These are phyloP conservation scores for Drosophila seguyi DNA, from an alignment of 1,140 invertebrate genomes.

Conservation along the genomic window DNA sequence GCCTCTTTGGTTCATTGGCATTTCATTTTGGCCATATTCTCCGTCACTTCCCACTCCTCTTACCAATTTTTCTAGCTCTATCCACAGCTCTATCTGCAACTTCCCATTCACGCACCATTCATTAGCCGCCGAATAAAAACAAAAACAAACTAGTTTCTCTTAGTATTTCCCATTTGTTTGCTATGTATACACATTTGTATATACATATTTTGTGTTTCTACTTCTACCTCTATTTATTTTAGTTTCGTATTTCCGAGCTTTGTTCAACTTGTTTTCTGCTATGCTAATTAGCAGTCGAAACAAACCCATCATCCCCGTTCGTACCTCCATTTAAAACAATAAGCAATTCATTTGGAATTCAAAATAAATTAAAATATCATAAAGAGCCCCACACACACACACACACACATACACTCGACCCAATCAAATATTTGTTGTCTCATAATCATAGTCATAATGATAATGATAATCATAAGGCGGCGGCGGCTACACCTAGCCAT, in stretches of 20 bases:
- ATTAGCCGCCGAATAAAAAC: constrained; percentile 59
- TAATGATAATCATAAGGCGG: constrained; percentile 32
- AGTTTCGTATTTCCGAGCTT: constrained; percentile 50
- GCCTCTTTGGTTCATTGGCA: constrained; percentile 82
- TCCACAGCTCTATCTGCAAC: constrained; percentile 43
- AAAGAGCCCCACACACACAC: constrained; percentile 39
- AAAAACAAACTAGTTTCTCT: constrained; percentile 70
- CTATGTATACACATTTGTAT: neutral
- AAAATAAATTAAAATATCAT: constrained; percentile 79
- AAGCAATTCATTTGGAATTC: constrained; percentile 77
- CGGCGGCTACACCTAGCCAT: neutral
- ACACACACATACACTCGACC: neutral
- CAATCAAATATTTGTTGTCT: constrained; percentile 37
- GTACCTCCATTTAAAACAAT: constrained; percentile 76
- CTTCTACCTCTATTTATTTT: constrained; percentile 48
- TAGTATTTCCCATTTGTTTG: constrained; percentile 40
- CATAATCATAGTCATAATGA: constrained; percentile 25
- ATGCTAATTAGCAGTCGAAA: constrained; percentile 76
- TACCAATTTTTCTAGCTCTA: constrained; percentile 29
- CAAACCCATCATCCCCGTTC: constrained; percentile 40
- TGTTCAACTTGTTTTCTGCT: constrained; percentile 54
- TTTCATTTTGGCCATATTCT: constrained; percentile 73
- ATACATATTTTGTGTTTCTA: constrained; percentile 6
- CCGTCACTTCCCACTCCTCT: constrained; percentile 33
- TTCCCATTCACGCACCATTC: constrained; percentile 81